A percentile compares a stretch with the other conserved stretches of the same genome.
phyloP scores from a whole-genome alignment of 2,797 vertebrate genomes.

The Phataginus tricuspis region DNA sequence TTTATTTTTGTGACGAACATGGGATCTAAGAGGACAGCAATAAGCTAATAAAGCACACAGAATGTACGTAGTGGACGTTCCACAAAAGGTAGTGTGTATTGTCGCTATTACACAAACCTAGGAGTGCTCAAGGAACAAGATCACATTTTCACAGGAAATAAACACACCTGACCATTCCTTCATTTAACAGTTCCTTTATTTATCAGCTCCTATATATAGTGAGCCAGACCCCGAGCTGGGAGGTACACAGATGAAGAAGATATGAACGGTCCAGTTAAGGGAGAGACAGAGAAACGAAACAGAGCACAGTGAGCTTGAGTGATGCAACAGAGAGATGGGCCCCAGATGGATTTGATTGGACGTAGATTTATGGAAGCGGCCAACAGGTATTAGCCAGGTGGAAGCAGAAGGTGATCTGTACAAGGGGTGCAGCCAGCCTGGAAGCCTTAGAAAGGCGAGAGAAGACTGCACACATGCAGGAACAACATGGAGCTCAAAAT shows the following conservation, averaged over 20 bases:
- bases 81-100: background rate
- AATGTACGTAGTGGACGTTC: background rate
- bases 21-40: background rate
- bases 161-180: background rate
- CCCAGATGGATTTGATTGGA: background rate
- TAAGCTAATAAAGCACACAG: background rate
- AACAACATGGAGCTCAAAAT: background rate
- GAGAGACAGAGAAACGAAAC: background rate
- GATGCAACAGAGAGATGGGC: rapidly evolving
- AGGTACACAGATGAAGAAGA: background rate
- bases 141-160: background rate
- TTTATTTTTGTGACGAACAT: background rate
- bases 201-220: background rate
- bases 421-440: background rate
- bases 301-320: background rate
- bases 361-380: background rate
- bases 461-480: background rate
- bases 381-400: background rate
- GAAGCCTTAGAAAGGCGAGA: background rate
- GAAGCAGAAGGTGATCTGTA: rapidly evolving
- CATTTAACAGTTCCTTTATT: background rate
- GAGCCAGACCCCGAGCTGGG: background rate
- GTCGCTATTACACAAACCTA: background rate
- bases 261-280: background rate
- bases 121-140: background rate